These are phyloP conservation scores for Ornithoptera alexandrae DNA, from an alignment of 2,888 invertebrate genomes.

Conservation along the genomic window DNA sequence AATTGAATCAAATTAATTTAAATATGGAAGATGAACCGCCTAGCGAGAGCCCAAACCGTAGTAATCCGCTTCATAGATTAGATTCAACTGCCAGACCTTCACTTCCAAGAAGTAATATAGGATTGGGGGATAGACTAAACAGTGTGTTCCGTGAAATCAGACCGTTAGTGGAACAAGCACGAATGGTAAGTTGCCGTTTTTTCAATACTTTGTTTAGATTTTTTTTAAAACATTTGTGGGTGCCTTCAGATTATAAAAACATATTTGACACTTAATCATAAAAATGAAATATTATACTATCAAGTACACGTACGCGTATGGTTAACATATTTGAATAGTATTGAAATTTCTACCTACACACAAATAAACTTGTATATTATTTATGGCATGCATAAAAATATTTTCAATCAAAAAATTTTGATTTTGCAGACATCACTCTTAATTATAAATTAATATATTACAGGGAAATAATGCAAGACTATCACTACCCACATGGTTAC, in stretches of 20 bases:
- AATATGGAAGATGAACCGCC: constrained; percentile 66
- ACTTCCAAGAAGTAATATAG: constrained; percentile 59
- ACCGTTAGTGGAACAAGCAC: constrained; percentile 83
- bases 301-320: background rate
- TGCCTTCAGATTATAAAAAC: background rate
- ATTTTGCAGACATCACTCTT: background rate
- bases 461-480: constrained; percentile 71
- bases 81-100: constrained; percentile 59
- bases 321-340: background rate
- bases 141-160: constrained; percentile 82
- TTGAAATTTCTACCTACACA: no score
- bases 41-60: constrained; percentile 52
- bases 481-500: constrained; percentile 70
- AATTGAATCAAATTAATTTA: constrained; percentile 65
- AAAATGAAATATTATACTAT: background rate
- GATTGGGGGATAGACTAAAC: constrained; percentile 69
- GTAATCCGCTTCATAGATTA: constrained; percentile 55
- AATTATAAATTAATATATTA: constrained; percentile 32
- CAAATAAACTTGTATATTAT: background rate
- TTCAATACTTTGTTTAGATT: background rate
- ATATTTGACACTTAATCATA: background rate
- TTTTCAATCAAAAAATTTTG: background rate
- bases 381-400: background rate
- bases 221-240: background rate
- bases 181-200: constrained; percentile 60